A percentile compares a stretch with the other conserved stretches of the same genome.
phyloP scores from a whole-genome alignment of 1,140 invertebrate species.

The Diorhabda carinulata region DNA sequence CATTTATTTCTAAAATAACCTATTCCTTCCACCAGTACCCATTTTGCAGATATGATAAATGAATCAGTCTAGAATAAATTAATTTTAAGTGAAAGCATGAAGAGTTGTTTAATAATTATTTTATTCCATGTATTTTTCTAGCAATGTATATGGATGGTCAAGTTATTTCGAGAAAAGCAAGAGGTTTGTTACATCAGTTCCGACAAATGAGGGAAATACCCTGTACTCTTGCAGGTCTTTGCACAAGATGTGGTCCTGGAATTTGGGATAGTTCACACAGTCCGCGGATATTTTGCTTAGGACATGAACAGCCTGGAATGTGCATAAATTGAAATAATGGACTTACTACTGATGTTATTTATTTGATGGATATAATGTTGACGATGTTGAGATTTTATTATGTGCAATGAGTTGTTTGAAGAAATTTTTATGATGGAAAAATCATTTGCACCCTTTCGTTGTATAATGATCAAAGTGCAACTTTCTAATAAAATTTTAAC shows the following conservation, averaged over 20 bases:
- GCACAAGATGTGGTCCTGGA: conserved; percentile 81
- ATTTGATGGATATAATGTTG: not conserved
- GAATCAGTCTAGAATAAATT: too few relatives aligned
- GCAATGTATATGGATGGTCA: conserved; percentile 96
- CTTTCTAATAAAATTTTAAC: too few relatives aligned
- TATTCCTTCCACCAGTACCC: too few relatives aligned
- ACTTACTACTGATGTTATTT: not conserved
- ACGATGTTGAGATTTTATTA: not conserved
- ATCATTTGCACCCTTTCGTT: too few relatives aligned
- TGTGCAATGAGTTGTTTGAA: not conserved
- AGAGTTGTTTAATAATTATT: too few relatives aligned
- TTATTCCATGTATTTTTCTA: conserved; percentile 40
- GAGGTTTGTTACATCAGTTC: conserved; percentile 87
- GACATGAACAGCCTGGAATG: conserved; percentile 3
- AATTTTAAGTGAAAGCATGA: not conserved
- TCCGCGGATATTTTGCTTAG: conserved; percentile 65
- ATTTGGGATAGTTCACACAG: conserved; percentile 91
- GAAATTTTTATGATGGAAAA: not conserved
- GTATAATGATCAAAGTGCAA: too few relatives aligned
- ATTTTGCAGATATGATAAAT: too few relatives aligned
- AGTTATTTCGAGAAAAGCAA: conserved; percentile 84
- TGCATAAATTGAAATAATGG: conserved; percentile 9
- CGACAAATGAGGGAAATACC: conserved; percentile 78
- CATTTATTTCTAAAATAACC: too few relatives aligned
- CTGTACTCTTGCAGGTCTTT: conserved; percentile 81